Base-by-base conservation (phyloP, 2,888 invertebrate species). In the Harpagoxenus sublaevis region DNA sequence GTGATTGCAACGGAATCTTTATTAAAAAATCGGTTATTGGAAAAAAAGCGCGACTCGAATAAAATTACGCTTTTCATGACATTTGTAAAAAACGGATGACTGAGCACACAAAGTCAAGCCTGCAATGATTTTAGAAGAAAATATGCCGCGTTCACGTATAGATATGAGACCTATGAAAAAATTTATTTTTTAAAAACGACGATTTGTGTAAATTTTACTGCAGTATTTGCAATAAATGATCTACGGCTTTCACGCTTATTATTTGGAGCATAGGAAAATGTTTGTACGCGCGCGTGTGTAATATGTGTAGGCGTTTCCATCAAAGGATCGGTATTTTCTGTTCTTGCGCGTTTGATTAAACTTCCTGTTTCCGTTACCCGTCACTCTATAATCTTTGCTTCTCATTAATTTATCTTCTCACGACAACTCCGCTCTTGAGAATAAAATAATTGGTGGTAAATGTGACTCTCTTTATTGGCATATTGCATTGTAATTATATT, bases 321-420 rank as follows among this genome's bases (percentile, higher is more conserved):
- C 71, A 45, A 12, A 60, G 12, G 4, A 18, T 15, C 28, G 31
- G n/a, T 31, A 45, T 74, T 60, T 12, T 60, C 18, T 60, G 35
- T 62, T 62, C 53, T 31, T 45, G 10, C 15, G 15, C 35, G 23
- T 39, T 63, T 77, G 65, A 77, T 77, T 65, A 77, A 77, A 77
- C 18, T 42, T 75, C 28, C 28, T 39, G 18, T 65, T 53, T 51
- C 35, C 8, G 12, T 77, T 42, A 42, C 12, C n/a, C 45, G n/a
- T 48, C 10, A 12, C 31, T 28, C 39, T 65, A 15, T 65, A 77
- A 77, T 65, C 8, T 39, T 53, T n/a, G 28, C 10, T n/a, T 51
- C 18, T 42, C 18, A n/a, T 62, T n/a, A 35, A 63, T 39, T 63
- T 51, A 39, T 45, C 39, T 65, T 18, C 5, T 45, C 8, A 2